Evolutionary conservation across 2,888 invertebrate genomes (phyloP).

Genomic region (Rosalia funebris): DNA sequence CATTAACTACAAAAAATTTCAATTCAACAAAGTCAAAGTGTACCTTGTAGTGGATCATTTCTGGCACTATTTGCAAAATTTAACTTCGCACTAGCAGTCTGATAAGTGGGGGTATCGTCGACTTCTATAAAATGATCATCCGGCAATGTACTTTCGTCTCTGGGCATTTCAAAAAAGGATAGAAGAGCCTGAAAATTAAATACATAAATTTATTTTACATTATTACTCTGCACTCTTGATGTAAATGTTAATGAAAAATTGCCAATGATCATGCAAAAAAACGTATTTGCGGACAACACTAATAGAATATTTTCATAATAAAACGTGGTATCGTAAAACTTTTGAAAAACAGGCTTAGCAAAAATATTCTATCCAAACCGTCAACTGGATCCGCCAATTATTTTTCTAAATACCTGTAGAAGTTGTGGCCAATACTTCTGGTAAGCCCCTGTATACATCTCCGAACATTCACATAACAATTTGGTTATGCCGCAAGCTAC

Average conservation of each 20-base stretch:
- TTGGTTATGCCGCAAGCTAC: conserved; percentile 90
- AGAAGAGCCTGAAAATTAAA: conserved; percentile 78
- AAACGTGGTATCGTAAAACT: no score
- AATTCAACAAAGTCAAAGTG: no score
- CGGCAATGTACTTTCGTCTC: conserved; percentile 79
- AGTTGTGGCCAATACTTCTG: conserved; percentile 70
- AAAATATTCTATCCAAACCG: no score
- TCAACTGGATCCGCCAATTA: no score
- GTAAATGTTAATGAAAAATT: no score
- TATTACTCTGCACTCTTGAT: no score
- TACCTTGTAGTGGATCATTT: conserved; percentile 81
- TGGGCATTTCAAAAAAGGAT: conserved; percentile 88
- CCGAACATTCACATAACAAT: conserved; percentile 81
- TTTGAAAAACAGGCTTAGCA: no score
- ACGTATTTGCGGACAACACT: no score
- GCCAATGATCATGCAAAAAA: no score
- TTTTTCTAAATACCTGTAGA: conserved; percentile 65
- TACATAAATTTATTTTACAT: no score
- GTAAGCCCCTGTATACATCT: conserved; percentile 76
- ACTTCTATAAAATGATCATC: conserved; percentile 91
- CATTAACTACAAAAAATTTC: no score
- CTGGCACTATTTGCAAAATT: conserved; percentile 82
- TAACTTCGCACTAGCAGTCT: conserved; percentile 88
- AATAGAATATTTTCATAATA: no score
- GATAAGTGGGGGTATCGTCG: conserved; percentile 87